Base-by-base conservation (phyloP, 2,888 invertebrate species). In the Conistra vaccinii region DNA sequence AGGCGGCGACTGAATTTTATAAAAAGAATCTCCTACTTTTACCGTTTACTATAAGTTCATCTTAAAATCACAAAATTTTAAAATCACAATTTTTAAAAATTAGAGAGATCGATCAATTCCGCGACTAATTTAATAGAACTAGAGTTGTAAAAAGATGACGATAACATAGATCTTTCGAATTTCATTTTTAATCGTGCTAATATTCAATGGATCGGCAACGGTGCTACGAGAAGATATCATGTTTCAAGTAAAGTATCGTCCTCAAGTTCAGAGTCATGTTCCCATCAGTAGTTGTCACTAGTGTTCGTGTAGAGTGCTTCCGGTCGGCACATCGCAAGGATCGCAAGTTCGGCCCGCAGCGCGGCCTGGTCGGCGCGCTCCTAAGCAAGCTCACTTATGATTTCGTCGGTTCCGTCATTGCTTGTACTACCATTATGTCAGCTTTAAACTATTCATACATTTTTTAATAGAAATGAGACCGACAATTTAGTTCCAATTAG, bases 1-100 rank as follows among this genome's bases (percentile, higher is more conserved):
- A 96, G 96, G 93, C 93, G 90, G 95, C 93, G 96, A 96, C 96
- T 96, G 96, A 96, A 95, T 95, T 96, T 96, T 96, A 93, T 95
- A 96, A 95, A 92, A 88, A 89, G 91, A 93, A 89, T 94, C 92
- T 92, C 92, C 91, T 93, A 94, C 93, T 94, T 93, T 93, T 93
- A 95, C 91, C 91, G 91, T 93, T 91, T 92, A 92, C 88, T 86
- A 91, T 95, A 94, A 93, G 92, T 93, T 93, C 93, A 94, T 93
- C 92, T 93, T 91, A 93, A 92, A 93, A 85, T 94, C 93, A 93
- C 93, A 89, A 90, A 77, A 90, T 90, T 91, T 87, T 89, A 91
- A 88, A 85, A 90, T 93, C 92, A 91, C 91, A 85, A 89, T 77
- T 87, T 89, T 89, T 87, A 91, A 89, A 86, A 88, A 92, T 73